Percentiles rank a stretch among this genome's conserved stretches.
Conservation (phyloP, 92 coral and sea anemone genomes). For the Actinostola sp. region DNA sequence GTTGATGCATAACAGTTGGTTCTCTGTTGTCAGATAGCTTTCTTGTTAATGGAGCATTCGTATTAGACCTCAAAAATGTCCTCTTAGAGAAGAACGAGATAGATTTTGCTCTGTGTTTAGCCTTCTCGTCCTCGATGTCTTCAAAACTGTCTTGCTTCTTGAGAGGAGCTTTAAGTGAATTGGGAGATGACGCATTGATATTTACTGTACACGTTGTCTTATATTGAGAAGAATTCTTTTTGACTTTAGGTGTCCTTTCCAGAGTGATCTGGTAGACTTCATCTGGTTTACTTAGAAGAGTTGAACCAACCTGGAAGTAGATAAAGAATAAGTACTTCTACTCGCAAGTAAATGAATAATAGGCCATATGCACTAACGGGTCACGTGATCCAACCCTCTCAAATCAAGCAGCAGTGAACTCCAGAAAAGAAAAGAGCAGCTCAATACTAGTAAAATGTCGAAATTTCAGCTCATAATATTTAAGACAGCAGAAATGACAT, state of each 20-base stretch:
- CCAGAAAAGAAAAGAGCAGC: too few relatives aligned
- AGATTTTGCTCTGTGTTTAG: conserved; percentile 43
- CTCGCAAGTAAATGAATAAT: background rate
- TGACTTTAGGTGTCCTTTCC: conserved; percentile 52
- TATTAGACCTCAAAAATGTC: conserved; percentile 28
- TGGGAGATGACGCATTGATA: conserved; percentile 5
- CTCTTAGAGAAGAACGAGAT: conserved; percentile 59
- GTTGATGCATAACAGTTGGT: conserved; percentile 12
- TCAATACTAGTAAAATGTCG: too few relatives aligned
- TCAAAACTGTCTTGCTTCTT: conserved; percentile 43
- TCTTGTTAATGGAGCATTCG: background rate
- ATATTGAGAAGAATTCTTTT: background rate
- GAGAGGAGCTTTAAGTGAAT: conserved; percentile 14
- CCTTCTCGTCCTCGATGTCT: conserved; percentile 29
- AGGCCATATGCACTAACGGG: background rate
- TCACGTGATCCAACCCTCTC: background rate
- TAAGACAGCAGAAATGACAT: too few relatives aligned
- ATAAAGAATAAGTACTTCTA: too few relatives aligned
- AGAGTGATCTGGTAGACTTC: conserved; percentile 71
- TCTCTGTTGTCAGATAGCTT: conserved; percentile 5
- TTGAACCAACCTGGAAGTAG: conserved; percentile 49
- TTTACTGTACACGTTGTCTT: conserved; percentile 37
- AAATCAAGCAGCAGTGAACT: too few relatives aligned
- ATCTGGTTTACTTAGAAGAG: conserved; percentile 58
- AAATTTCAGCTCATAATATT: too few relatives aligned